Evolutionary conservation across 2,888 invertebrate genomes (phyloP), one percentile per base, ranked within the genome.

Genomic region (Lasioglossum morio): DNA sequence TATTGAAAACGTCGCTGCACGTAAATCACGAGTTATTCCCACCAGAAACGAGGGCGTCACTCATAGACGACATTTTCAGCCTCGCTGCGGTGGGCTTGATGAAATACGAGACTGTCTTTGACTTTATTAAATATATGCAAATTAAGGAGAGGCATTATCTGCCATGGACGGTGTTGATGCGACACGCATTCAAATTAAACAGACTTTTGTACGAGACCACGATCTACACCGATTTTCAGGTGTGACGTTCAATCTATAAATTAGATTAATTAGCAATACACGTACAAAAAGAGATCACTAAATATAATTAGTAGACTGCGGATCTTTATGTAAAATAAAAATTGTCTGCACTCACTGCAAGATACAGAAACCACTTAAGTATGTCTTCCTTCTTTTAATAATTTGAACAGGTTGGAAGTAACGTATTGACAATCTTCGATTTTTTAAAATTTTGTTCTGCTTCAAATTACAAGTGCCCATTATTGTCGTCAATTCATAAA

Each of bases 41-140:
- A 53, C 92, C 95, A 0, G 93, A 95, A 53, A 96, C 96, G 87
- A 94, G 96, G 87, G 96, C 96, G 1, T 96, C 96, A 77, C 93
- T 97, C 5, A 93, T 97, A 60, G 96, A 97, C 90, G 97, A 97
- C 92, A 95, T 96, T 37, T 92, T 95, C 63, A 94, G 94, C 72
- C 91, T 95, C 23, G 96, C 96, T 10, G 92, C 95, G 74, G 94
- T 95, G 53, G 95, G 95, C 27, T 85, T 93, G 69, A 91, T 95
- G n/a, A 92, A 94, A 78, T 96, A 96, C 87, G 93, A 93, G 37
- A 89, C 94, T 5, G 96, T 96, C 12, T 94, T 96, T 72, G 95
- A 95, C 78, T 91, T 96, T 46, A 95, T 96, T 53, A 92, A 93
- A 84, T 96, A 96, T 92, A 94, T 96, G 77, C 90, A 89, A 87